These are phyloP conservation scores for Trissonchulus sp. DNA, from an alignment of 2,888 invertebrate genomes.

Conservation along the genomic window DNA sequence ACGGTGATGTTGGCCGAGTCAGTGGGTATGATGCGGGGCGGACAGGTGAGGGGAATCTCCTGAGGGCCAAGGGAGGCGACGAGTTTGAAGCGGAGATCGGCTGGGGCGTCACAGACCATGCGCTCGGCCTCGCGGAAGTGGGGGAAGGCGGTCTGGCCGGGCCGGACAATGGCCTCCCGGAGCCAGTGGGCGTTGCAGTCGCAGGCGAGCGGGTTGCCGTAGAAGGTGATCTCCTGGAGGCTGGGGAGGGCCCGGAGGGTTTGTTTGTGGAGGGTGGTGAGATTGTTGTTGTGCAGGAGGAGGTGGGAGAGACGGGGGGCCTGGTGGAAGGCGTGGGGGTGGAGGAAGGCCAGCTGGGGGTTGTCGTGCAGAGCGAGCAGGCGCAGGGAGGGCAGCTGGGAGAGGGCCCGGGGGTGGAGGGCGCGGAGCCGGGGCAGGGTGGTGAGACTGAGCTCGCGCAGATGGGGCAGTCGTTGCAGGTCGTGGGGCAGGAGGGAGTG, in stretches of 20 bases:
- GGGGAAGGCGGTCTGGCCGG: constrained; percentile 34
- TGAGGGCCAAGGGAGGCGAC: constrained; percentile 43
- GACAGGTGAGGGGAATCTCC: constrained; percentile 42
- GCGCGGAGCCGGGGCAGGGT: constrained; percentile 51
- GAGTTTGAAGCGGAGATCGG: constrained; percentile 39
- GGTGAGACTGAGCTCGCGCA: constrained; percentile 50
- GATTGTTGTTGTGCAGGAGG: constrained; percentile 53
- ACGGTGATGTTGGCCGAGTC: constrained; percentile 45
- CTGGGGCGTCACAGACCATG: constrained; percentile 51
- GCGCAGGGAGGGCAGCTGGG: constrained; percentile 50
- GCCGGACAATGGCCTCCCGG: constrained; percentile 36
- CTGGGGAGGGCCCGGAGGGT: constrained; percentile 47
- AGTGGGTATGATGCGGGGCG: constrained; percentile 42
- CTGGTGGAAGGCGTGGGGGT: constrained; percentile 53
- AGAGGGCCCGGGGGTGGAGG: constrained; percentile 53
- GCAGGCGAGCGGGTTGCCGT: constrained; percentile 55
- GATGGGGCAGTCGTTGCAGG: constrained; percentile 45
- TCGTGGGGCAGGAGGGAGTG: constrained; percentile 39
- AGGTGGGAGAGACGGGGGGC: constrained; percentile 51
- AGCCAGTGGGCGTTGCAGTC: constrained; percentile 55
- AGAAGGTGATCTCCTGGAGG: constrained; percentile 50
- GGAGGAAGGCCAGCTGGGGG: constrained; percentile 52
- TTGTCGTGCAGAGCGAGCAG: constrained; percentile 54
- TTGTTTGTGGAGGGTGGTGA: constrained; percentile 50
- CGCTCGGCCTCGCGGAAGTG: constrained; percentile 45